phyloP scores from a whole-genome alignment of 2,888 invertebrate genomes.

The Tachina lurida region DNA sequence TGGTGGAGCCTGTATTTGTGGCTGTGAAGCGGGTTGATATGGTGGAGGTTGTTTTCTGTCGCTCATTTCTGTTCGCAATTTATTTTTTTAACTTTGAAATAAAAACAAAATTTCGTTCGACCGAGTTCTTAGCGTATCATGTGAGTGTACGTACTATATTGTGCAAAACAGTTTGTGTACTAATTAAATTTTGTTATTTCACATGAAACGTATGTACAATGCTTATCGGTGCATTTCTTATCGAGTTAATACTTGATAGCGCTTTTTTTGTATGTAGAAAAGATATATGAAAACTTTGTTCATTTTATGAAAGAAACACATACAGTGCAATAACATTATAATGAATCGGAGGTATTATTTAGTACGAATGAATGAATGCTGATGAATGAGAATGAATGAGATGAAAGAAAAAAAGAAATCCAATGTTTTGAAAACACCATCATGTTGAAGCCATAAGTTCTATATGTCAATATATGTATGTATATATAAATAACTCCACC shows the following conservation, averaged over 20 bases:
- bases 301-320: not conserved
- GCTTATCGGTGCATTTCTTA: constrained; percentile 20
- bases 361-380: not conserved
- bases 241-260: constrained; percentile 1
- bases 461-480: too few relatives aligned
- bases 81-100: not conserved
- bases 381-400: too few relatives aligned
- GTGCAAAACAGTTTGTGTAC: constrained; percentile 10
- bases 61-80: not conserved
- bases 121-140: not conserved
- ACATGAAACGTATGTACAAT: not conserved
- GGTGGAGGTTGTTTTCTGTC: constrained; percentile 26
- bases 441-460: too few relatives aligned
- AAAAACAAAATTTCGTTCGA: constrained; percentile 16
- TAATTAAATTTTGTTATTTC: constrained; percentile 22
- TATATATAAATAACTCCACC: too few relatives aligned
- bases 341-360: not conserved
- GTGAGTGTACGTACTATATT: not conserved
- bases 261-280: constrained; percentile 6
- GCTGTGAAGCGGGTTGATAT: not conserved
- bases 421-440: too few relatives aligned
- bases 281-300: not conserved
- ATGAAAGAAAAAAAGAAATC: too few relatives aligned
- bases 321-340: not conserved
- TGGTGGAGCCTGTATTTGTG: not conserved